Evolutionary conservation across 2,797 vertebrate genomes (phyloP).

Genomic region (Eurystomus glaucurus): DNA sequence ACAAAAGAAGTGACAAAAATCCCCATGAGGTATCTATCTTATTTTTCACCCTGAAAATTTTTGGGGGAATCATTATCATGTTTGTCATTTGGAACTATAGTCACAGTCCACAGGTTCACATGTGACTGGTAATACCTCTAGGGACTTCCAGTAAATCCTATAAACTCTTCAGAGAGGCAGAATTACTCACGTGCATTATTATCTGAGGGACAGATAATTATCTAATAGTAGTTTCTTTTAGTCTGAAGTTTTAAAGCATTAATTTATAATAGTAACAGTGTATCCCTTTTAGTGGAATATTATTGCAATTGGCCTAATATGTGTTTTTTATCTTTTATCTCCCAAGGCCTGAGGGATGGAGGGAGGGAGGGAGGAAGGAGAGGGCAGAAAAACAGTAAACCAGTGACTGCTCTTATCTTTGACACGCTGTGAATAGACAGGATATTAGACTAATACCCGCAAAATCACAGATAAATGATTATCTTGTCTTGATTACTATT

Average conservation of each 20-base stretch:
- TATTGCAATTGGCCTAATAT: conserved; percentile 72
- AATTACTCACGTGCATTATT: conserved; percentile 54
- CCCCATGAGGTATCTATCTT: not conserved
- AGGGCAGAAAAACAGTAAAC: conserved; percentile 83
- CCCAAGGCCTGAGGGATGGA: conserved; percentile 52
- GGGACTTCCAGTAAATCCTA: conserved; percentile 17
- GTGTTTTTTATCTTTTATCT: conserved; percentile 80
- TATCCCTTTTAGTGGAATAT: conserved; percentile 22
- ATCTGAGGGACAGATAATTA: conserved; percentile 29
- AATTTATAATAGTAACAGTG: conserved; percentile 22
- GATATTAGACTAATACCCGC: conserved; percentile 85
- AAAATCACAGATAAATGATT: conserved; percentile 83
- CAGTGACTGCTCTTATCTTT: conserved; percentile 85
- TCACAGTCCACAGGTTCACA: not conserved
- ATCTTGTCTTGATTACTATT: conserved; percentile 83
- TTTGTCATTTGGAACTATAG: not conserved
- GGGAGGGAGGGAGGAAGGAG: conserved; percentile 65
- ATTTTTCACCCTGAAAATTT: not conserved
- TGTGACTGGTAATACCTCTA: not conserved
- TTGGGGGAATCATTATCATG: not conserved
- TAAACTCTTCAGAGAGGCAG: conserved; percentile 7
- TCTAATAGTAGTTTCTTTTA: conserved; percentile 32
- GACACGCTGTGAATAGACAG: conserved; percentile 80
- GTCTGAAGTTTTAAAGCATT: conserved; percentile 35
- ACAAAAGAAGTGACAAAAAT: not conserved